A percentile compares a stretch with the other conserved stretches of the same genome.
Evolutionary conservation across 37 sponge, comb jelly and placozoan species (phyloP).

Genomic region (Agelas oroides): DNA sequence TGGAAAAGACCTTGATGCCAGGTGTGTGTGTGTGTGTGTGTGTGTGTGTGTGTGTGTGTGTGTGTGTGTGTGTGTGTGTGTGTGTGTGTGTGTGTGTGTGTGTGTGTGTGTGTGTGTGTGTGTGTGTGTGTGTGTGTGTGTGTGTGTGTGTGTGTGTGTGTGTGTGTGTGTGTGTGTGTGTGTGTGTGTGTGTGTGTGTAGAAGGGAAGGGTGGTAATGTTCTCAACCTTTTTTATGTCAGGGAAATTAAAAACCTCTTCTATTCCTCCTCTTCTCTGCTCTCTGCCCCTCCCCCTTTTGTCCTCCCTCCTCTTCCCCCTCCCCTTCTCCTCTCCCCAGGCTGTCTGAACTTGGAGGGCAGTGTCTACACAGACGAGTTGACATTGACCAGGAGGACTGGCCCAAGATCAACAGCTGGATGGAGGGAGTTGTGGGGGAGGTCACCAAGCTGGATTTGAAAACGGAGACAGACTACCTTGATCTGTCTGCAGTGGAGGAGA

Average conservation of each 20-base stretch:
- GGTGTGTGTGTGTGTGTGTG: slow-evolving; percentile 15
- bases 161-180: slow-evolving; percentile 15
- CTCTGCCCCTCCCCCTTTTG: too few species aligned
- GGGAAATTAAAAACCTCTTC: too few species aligned
- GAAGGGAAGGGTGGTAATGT: too few species aligned
- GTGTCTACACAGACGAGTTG: slow-evolving; percentile 34
- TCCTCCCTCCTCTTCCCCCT: not conserved
- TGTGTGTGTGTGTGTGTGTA: too few species aligned
- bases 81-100: too few species aligned
- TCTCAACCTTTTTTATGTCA: too few species aligned
- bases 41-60: too few species aligned
- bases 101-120: slow-evolving; percentile 13
- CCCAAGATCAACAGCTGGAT: slow-evolving; percentile 50
- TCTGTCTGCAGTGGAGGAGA: slow-evolving; percentile 37
- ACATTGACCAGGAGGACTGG: slow-evolving; percentile 70
- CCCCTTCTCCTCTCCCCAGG: not conserved
- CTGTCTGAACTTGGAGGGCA: slow-evolving; percentile 1
- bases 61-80: slow-evolving; percentile 16
- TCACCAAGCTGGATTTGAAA: slow-evolving; percentile 15
- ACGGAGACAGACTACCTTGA: slow-evolving; percentile 59
- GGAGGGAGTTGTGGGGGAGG: slow-evolving; percentile 12
- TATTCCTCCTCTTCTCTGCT: not conserved
- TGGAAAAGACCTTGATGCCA: slow-evolving; percentile 56
- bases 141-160: not conserved
- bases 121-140: slow-evolving; percentile 5